Conservation (phyloP, 2,797 vertebrate species). For the Tragelaphus eurycerus region DNA sequence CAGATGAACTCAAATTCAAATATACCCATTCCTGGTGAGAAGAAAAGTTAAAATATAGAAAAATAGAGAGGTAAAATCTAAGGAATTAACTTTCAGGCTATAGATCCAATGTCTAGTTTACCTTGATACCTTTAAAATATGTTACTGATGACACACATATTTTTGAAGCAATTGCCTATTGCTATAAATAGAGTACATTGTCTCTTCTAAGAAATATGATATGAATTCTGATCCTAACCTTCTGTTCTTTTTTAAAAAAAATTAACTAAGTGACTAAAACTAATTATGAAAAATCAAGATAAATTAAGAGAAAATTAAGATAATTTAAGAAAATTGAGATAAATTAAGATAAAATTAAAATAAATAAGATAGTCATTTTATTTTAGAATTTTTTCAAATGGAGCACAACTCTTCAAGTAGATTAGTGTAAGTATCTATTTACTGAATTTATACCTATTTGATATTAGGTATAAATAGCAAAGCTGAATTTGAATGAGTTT, state of each 20-base stretch:
- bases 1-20: neutral
- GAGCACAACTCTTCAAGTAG: neutral
- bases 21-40: neutral
- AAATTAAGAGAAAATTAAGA: neutral
- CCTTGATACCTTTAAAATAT: neutral
- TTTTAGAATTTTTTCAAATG: neutral
- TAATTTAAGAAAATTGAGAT: neutral
- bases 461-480: neutral
- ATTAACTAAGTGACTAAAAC: neutral
- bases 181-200: neutral
- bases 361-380: neutral
- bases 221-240: neutral
- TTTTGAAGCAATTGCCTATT: neutral
- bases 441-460: neutral
- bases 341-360: neutral
- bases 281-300: neutral
- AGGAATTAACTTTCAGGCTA: neutral
- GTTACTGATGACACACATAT: neutral
- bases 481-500: neutral
- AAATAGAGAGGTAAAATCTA: neutral
- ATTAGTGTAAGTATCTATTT: neutral
- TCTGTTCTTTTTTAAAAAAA: neutral
- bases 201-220: neutral
- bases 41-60: neutral
- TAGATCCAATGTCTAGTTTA: neutral